A percentile compares a stretch with the other conserved stretches of the same genome.
Evolutionary conservation across 1,140 invertebrate genomes (phyloP).

Genomic region (Vanessa atalanta): DNA sequence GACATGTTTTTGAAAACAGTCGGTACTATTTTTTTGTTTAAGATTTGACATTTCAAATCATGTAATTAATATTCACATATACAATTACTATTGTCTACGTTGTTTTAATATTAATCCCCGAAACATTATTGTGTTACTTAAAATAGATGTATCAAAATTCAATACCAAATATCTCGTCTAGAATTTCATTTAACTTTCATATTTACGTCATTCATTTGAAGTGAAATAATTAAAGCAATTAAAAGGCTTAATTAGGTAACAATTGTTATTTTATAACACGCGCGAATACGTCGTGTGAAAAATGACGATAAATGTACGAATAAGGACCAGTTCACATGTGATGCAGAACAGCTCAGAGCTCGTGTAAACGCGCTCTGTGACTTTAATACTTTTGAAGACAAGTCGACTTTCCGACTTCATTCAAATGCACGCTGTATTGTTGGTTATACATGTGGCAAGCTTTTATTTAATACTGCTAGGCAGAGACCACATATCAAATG

Average conservation of each 20-base stretch:
- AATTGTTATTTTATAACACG: constrained; percentile 4
- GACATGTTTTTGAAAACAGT: too few species aligned
- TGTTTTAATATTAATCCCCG: background rate
- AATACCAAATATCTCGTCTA: background rate
- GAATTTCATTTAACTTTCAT: background rate
- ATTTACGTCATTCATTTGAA: background rate
- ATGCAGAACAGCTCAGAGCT: too few species aligned
- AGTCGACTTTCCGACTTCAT: too few species aligned
- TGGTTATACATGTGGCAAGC: too few species aligned
- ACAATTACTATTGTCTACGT: background rate
- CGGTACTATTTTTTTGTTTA: too few species aligned
- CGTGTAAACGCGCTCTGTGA: too few species aligned
- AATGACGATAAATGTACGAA: background rate
- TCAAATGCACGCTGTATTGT: too few species aligned
- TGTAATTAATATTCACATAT: background rate
- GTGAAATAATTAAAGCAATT: constrained; percentile 1
- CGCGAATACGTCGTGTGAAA: background rate
- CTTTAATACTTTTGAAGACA: too few species aligned
- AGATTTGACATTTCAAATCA: too few species aligned
- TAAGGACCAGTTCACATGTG: too few species aligned
- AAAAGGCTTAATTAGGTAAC: background rate
- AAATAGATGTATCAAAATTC: background rate
- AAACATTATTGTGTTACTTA: background rate
- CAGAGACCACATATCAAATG: too few species aligned
- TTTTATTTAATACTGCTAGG: too few species aligned